Evolutionary conservation across 2,888 invertebrate species (phyloP), one percentile per base, ranked within the genome.

Genomic region (Apamea anceps): DNA sequence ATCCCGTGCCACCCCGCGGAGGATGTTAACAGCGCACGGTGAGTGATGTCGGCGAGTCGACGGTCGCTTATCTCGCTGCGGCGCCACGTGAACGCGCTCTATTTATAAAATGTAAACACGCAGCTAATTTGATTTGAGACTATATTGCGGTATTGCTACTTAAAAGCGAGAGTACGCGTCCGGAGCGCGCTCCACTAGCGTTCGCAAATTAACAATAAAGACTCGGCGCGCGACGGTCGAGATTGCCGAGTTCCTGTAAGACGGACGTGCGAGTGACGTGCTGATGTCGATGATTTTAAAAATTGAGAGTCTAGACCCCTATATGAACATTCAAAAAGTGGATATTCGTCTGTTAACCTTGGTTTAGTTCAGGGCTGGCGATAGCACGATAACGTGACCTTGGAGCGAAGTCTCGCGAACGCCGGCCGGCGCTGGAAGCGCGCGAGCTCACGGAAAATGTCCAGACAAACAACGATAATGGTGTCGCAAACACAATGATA

Each of bases 11-110:
- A 93, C 91, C 93, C 93, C 94, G 94, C 96, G 94, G 97, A 97
- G 96, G 96, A 97, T 97, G 97, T 96, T 96, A 96, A 96, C 96
- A 97, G 97, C 96, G 93, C 95, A 96, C 96, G 97, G 97, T 97
- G 95, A 97, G 97, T 96, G 94, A 92, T 91, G 90, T 89, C 91
- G 91, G 88, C 90, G 89, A 92, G 92, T 91, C 92, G 91, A 90
- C 91, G 92, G 90, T 91, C 94, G 90, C 94, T 95, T 95, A 95
- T 95, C 95, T 93, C 91, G 89, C 88, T 90, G 87, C 91, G 93
- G 94, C 94, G 94, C 96, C 96, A 97, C 96, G 96, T 96, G 97
- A 97, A 96, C 93, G 91, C 93, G 94, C 95, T 95, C 96, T 96
- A 96, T 96, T 95, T 95, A 95, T 96, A 95, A 96, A 95, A 96